Conservation (phyloP, 2,113 vertebrate genomes). For the Syngnathus scovelli region DNA sequence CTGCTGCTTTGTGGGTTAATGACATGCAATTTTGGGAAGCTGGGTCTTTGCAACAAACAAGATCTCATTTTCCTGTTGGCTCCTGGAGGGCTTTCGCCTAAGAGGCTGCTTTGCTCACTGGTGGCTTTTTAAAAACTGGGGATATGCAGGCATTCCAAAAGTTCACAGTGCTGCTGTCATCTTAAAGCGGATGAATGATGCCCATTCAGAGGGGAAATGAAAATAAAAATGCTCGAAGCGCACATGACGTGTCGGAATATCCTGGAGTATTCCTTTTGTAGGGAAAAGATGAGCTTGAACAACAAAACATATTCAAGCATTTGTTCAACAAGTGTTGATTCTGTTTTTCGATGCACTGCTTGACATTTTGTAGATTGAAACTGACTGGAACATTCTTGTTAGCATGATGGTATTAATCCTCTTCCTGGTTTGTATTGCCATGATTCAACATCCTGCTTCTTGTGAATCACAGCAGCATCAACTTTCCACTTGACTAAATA, state of each 20-base stretch:
- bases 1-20: conserved; percentile 19
- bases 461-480: background rate
- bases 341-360: background rate
- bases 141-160: conserved; percentile 23
- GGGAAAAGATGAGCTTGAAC: background rate
- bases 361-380: background rate
- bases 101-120: conserved; percentile 19
- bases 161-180: conserved; percentile 28
- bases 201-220: conserved; percentile 9
- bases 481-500: background rate
- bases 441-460: background rate
- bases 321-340: background rate
- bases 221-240: conserved; percentile 1
- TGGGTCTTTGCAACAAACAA: conserved; percentile 26
- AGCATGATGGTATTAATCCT: background rate
- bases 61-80: conserved; percentile 21
- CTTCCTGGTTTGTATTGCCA: background rate
- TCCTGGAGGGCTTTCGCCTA: conserved; percentile 23
- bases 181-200: conserved; percentile 19
- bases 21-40: conserved; percentile 6
- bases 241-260: background rate
- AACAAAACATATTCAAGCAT: background rate
- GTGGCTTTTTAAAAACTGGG: conserved; percentile 14
- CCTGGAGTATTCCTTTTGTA: background rate
- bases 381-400: background rate